A percentile compares a stretch with the other conserved stretches of the same genome.
Conservation (phyloP, 2,888 invertebrate genomes). For the Junonia oenone region DNA sequence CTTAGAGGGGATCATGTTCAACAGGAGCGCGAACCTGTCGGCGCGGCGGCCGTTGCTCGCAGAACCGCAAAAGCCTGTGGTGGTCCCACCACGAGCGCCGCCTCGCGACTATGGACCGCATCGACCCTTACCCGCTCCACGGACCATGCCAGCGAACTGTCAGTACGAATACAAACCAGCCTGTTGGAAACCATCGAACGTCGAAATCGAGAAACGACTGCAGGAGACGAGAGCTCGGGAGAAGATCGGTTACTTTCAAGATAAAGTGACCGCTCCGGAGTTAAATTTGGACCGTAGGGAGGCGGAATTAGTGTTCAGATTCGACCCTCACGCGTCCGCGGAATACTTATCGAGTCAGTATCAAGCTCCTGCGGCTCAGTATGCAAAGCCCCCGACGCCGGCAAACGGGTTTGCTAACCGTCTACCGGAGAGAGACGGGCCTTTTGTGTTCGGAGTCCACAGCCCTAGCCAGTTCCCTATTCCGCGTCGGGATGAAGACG, state of each 20-base stretch:
- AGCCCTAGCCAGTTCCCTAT: conserved; percentile 73
- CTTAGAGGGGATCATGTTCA: conserved; percentile 74
- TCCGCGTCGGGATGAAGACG: conserved; percentile 60
- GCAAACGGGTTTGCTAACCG: conserved; percentile 64
- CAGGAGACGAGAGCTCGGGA: conserved; percentile 66
- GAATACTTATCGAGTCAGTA: conserved; percentile 68
- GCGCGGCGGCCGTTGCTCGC: conserved; percentile 72
- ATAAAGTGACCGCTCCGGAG: conserved; percentile 65
- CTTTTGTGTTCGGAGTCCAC: conserved; percentile 82
- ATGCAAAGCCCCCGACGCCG: conserved; percentile 66
- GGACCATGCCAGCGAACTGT: conserved; percentile 49
- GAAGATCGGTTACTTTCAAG: conserved; percentile 73
- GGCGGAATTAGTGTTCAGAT: conserved; percentile 71
- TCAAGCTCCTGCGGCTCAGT: conserved; percentile 63
- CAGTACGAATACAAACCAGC: conserved; percentile 59
- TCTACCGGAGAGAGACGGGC: conserved; percentile 74
- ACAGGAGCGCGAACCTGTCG: conserved; percentile 68
- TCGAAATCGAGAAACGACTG: conserved; percentile 67
- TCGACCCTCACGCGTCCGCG: conserved; percentile 67
- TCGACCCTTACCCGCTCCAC: conserved; percentile 56
- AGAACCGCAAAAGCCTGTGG: conserved; percentile 68
- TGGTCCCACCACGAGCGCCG: conserved; percentile 67
- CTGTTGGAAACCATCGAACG: conserved; percentile 73
- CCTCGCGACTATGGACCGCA: conserved; percentile 64
- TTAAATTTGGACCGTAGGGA: conserved; percentile 67